Conservation (phyloP, 1,140 invertebrate species). For the Lanistes nyassanus region DNA sequence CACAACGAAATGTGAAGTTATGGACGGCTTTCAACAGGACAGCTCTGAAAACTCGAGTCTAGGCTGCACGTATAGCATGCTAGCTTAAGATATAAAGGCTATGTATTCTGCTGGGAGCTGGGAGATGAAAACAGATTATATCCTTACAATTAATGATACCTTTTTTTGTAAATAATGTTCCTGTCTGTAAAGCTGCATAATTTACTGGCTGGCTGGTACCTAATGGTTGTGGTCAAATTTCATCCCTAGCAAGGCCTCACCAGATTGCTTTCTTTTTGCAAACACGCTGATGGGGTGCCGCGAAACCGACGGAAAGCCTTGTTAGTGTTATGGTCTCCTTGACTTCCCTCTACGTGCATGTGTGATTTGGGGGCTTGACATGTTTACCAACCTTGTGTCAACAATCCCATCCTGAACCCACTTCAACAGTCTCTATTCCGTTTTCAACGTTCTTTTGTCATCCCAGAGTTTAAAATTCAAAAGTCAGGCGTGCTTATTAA, state of each 20-base stretch:
- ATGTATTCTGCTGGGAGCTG: too few relatives aligned
- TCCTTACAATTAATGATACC: too few relatives aligned
- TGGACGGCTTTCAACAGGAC: too few relatives aligned
- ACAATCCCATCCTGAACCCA: neutral
- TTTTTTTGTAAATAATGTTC: too few relatives aligned
- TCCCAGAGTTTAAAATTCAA: neutral
- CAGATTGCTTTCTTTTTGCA: neutral
- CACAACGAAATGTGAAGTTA: too few relatives aligned
- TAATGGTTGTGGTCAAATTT: too few relatives aligned
- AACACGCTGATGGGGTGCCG: constrained; percentile 3
- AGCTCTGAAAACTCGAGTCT: too few relatives aligned
- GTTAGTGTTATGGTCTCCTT: neutral
- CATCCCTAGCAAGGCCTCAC: constrained; percentile 8
- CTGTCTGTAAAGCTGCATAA: too few relatives aligned
- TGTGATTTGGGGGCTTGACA: constrained; percentile 4
- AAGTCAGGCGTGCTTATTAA: neutral
- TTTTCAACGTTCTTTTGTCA: neutral
- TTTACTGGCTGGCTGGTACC: too few relatives aligned
- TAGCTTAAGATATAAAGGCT: too few relatives aligned
- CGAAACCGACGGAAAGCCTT: neutral
- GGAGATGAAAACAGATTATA: too few relatives aligned
- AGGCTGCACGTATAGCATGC: too few relatives aligned
- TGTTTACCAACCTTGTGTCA: constrained; percentile 9
- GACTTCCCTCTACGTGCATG: neutral
- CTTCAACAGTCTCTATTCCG: neutral